Conservation (phyloP, 2,113 vertebrate genomes). For the Osmerus mordax region DNA sequence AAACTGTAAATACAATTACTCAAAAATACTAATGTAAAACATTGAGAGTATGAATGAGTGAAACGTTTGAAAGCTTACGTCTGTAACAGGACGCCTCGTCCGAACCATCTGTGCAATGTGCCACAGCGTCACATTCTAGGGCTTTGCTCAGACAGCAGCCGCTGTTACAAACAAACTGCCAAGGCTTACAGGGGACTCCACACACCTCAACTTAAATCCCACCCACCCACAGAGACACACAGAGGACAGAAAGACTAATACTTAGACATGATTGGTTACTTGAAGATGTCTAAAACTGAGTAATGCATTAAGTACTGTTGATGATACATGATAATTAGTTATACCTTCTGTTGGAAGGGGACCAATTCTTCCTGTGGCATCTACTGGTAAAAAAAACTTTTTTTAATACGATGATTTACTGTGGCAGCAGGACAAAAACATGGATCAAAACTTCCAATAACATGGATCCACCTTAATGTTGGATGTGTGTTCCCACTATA, state of each 20-base stretch:
- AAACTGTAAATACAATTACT: too few species aligned
- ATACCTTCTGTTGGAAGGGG: not conserved
- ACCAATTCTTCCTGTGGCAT: not conserved
- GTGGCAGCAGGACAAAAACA: too few species aligned
- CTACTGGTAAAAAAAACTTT: not conserved
- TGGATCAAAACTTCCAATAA: too few species aligned
- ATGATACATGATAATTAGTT: not conserved
- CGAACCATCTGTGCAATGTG: slow-evolving; percentile 73
- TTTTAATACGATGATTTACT: not conserved
- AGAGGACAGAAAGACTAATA: not conserved
- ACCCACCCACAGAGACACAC: not conserved
- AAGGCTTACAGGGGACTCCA: slow-evolving; percentile 59
- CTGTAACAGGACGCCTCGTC: slow-evolving; percentile 76
- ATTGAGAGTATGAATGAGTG: not conserved
- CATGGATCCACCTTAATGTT: too few species aligned
- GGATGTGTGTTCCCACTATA: too few species aligned
- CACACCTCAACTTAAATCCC: slow-evolving; percentile 60
- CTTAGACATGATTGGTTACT: too few species aligned
- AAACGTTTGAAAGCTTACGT: slow-evolving; percentile 37
- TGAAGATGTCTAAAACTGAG: not conserved
- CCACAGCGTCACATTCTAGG: slow-evolving; percentile 82
- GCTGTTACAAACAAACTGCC: slow-evolving; percentile 74
- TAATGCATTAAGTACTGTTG: not conserved
- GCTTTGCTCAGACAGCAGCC: slow-evolving; percentile 83
- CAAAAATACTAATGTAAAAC: not conserved